phyloP scores from a whole-genome alignment of 2,888 invertebrate species.

The Gastracanthus pulcherrimus region DNA sequence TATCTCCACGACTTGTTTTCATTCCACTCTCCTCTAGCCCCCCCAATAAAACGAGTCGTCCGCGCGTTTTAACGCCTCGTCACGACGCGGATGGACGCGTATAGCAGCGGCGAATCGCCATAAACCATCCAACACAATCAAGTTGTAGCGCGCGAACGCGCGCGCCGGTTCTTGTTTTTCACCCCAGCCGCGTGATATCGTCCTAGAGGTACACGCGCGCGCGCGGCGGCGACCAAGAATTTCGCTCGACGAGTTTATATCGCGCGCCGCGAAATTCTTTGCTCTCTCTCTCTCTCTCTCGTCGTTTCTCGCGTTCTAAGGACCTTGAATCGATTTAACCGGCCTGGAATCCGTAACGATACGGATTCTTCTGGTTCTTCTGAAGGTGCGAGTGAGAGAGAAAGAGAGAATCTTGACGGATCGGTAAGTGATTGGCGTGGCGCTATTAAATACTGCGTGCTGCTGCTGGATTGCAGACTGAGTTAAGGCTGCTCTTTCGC shows the following conservation, averaged over 20 bases:
- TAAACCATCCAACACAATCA: slow-evolving; percentile 67
- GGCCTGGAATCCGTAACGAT: slow-evolving; percentile 63
- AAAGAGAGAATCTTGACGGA: slow-evolving; percentile 43
- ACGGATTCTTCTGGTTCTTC: slow-evolving; percentile 62
- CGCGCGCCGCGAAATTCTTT: slow-evolving; percentile 47
- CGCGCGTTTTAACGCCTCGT: slow-evolving; percentile 66
- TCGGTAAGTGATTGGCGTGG: slow-evolving; percentile 29
- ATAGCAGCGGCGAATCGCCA: slow-evolving; percentile 60
- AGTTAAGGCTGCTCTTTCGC: background rate
- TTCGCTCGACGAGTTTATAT: slow-evolving; percentile 59
- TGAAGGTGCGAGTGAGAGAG: background rate
- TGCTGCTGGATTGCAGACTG: background rate
- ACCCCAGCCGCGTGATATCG: slow-evolving; percentile 37
- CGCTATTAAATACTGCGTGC: background rate
- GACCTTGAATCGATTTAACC: slow-evolving; percentile 57
- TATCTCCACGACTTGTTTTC: background rate
- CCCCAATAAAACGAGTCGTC: background rate
- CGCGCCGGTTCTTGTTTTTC: slow-evolving; percentile 63
- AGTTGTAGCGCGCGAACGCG: slow-evolving; percentile 61
- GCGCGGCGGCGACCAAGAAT: too few relatives aligned
- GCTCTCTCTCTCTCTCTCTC: slow-evolving; percentile 1
- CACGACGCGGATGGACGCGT: slow-evolving; percentile 58
- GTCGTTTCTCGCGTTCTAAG: background rate
- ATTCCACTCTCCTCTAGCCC: background rate
- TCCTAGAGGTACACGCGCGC: background rate